Evolutionary conservation across 2,797 vertebrate species (phyloP).

Genomic region (Zenarchopterus dispar): DNA sequence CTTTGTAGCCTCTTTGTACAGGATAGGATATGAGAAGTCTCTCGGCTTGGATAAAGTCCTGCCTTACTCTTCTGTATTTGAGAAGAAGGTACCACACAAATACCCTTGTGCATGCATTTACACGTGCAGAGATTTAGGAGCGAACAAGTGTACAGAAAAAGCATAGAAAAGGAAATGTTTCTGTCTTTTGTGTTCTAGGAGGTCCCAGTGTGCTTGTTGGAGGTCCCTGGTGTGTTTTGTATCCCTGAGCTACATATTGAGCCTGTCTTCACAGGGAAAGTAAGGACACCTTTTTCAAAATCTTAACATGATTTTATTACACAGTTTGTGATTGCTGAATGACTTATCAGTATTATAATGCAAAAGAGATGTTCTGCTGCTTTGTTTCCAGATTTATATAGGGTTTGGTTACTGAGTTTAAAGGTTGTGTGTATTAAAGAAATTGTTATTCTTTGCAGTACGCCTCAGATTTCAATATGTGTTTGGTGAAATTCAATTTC

Average conservation of each 20-base stretch:
- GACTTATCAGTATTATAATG: too few relatives aligned
- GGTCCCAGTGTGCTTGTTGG: slow-evolving; percentile 70
- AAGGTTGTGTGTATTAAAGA: too few relatives aligned
- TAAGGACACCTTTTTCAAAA: slow-evolving; percentile 42
- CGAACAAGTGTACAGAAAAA: too few relatives aligned
- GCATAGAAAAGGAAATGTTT: neutral
- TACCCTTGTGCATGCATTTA: slow-evolving; percentile 9
- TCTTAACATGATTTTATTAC: neutral
- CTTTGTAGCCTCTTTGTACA: slow-evolving; percentile 88
- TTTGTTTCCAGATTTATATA: too few relatives aligned
- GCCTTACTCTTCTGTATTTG: slow-evolving; percentile 88
- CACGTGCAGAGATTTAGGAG: neutral
- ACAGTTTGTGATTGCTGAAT: too few relatives aligned
- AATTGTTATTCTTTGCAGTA: too few relatives aligned
- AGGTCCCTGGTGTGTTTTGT: slow-evolving; percentile 87
- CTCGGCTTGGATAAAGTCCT: slow-evolving; percentile 87
- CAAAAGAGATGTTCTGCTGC: neutral
- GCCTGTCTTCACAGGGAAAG: slow-evolving; percentile 87
- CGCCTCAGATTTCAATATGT: too few relatives aligned
- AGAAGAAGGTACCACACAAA: slow-evolving; percentile 73
- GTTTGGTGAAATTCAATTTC: too few relatives aligned
- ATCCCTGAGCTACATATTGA: slow-evolving; percentile 85
- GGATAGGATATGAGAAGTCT: slow-evolving; percentile 84
- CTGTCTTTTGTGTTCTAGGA: slow-evolving; percentile 63
- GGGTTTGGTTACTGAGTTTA: too few relatives aligned